phyloP scores from a whole-genome alignment of 2,797 vertebrate species.

The Scolopax rusticola region DNA sequence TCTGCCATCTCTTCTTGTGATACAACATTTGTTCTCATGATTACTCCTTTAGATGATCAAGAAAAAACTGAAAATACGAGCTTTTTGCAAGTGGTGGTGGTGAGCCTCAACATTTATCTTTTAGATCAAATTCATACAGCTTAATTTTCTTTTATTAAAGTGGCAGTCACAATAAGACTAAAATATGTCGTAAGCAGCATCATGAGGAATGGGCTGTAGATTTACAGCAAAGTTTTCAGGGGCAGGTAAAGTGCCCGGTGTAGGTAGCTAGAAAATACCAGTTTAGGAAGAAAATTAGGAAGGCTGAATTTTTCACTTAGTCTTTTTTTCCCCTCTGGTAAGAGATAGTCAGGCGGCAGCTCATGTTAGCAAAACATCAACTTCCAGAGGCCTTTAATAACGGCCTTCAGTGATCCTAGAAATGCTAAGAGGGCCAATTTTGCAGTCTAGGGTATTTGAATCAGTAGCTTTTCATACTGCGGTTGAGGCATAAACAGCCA shows the following conservation, averaged over 20 bases:
- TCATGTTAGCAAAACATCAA: background rate
- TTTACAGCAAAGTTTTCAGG: background rate
- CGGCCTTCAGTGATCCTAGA: constrained; percentile 29
- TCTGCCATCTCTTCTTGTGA: background rate
- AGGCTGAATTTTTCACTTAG: background rate
- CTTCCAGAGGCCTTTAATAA: constrained; percentile 54
- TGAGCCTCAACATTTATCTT: background rate
- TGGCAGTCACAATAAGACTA: background rate
- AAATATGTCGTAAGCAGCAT: background rate
- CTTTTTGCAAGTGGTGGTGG: background rate
- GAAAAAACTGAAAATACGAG: background rate
- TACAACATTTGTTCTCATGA: background rate
- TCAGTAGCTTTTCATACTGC: constrained; percentile 47
- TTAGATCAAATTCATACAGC: background rate
- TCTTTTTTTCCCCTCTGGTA: background rate
- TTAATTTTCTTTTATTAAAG: background rate
- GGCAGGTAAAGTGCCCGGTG: background rate
- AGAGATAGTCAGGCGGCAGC: background rate
- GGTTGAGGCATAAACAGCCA: constrained; percentile 42
- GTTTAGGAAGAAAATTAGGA: background rate
- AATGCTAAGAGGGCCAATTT: constrained; percentile 31
- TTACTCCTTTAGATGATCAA: background rate
- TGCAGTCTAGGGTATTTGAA: constrained; percentile 54
- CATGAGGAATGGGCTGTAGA: background rate
- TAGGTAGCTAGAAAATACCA: background rate